Evolutionary conservation across 2,797 vertebrate genomes (phyloP).

Genomic region (Rhabdomys pumilio): DNA sequence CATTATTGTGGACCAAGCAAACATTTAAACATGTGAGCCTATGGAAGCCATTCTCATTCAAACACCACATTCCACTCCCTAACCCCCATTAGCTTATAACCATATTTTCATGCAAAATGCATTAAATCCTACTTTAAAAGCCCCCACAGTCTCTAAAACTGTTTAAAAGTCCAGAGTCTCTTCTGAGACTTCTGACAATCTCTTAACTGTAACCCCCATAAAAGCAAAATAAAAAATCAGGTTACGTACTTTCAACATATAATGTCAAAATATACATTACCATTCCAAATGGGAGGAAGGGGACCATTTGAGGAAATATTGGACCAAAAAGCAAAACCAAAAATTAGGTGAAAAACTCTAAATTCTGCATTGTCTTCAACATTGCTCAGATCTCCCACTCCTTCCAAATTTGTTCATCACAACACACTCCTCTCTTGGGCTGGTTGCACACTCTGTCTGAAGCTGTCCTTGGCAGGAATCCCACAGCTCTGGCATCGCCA

Average conservation of each 20-base stretch:
- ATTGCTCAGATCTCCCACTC: not conserved
- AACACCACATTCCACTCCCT: not conserved
- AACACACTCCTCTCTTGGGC: not conserved
- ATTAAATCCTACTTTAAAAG: not conserved
- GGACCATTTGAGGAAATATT: not conserved
- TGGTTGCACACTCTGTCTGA: not conserved
- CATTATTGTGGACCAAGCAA: not conserved
- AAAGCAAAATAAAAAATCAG: not conserved
- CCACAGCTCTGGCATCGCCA: not conserved
- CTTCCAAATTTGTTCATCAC: not conserved
- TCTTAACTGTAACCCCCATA: not conserved
- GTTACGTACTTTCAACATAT: not conserved
- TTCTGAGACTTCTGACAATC: not conserved
- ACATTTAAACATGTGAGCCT: not conserved
- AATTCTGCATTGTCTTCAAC: not conserved
- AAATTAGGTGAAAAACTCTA: not conserved
- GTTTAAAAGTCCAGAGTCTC: not conserved
- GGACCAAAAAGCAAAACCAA: not conserved
- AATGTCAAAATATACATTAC: not conserved
- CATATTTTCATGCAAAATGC: not conserved
- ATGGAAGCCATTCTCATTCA: not conserved
- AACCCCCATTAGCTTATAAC: not conserved
- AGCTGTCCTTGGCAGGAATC: not conserved
- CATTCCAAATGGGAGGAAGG: not conserved
- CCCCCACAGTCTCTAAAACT: not conserved